These are phyloP conservation scores for Orchesella flavescens DNA, from an alignment of 2,888 invertebrate genomes.

Conservation along the genomic window DNA sequence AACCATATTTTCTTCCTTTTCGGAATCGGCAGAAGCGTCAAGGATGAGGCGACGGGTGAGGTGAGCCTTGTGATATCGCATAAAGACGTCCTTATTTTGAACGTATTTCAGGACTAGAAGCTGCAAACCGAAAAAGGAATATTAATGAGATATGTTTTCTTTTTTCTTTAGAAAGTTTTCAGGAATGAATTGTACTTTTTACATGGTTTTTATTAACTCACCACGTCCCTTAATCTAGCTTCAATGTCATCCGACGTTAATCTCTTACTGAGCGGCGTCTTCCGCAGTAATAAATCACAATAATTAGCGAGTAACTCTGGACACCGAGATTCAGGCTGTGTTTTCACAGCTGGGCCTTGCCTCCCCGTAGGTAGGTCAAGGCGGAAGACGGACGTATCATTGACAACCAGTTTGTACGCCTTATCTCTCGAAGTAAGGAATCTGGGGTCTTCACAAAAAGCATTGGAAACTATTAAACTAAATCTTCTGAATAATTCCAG, in stretches of 20 bases:
- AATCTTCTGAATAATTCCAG: slow-evolving; percentile 94
- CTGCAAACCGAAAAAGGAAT: slow-evolving; percentile 73
- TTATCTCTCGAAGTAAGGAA: slow-evolving; percentile 98
- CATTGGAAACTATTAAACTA: slow-evolving; percentile 91
- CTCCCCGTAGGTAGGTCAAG: slow-evolving; percentile 77
- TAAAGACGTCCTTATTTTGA: slow-evolving; percentile 99
- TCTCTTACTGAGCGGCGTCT: slow-evolving; percentile 95
- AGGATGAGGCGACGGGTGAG: slow-evolving; percentile 95
- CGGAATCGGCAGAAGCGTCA: slow-evolving; percentile 98
- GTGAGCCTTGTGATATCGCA: slow-evolving; percentile 99
- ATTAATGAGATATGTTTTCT: background rate
- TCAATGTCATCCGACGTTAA: slow-evolving; percentile 98
- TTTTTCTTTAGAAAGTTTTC: too few species aligned
- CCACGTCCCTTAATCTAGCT: slow-evolving; percentile 79
- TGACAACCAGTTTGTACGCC: slow-evolving; percentile 97
- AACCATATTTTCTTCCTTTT: slow-evolving; percentile 99
- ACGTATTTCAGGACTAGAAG: slow-evolving; percentile 94
- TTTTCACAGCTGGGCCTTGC: slow-evolving; percentile 76
- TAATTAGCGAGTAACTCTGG: slow-evolving; percentile 99
- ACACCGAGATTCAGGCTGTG: slow-evolving; percentile 95
- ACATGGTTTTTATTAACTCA: background rate
- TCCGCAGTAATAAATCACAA: slow-evolving; percentile 98
- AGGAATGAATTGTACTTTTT: too few species aligned
- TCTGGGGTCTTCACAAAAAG: slow-evolving; percentile 96
- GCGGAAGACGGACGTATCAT: slow-evolving; percentile 92